Percentiles rank a stretch among this genome's conserved stretches.
Conservation (phyloP, 2,113 vertebrate species). For the Notothenia coriiceps region DNA sequence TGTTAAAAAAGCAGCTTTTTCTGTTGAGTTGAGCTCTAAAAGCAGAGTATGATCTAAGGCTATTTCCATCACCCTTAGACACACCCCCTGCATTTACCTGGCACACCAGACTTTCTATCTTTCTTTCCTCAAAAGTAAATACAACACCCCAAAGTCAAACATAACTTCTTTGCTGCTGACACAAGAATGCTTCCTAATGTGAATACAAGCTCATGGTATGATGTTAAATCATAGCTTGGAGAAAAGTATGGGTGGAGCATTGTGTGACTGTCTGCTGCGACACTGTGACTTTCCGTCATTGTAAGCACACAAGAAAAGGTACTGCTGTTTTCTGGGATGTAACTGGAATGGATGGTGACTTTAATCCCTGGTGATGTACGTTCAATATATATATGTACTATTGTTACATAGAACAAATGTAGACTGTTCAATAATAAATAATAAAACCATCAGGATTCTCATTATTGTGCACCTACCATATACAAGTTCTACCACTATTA, state of each 20-base stretch:
- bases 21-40: not conserved
- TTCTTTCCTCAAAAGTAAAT: conserved; percentile 10
- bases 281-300: not conserved
- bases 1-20: not conserved
- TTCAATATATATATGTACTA: not conserved
- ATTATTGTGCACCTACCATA: not conserved
- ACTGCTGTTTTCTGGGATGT: not conserved
- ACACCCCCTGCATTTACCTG: conserved; percentile 19
- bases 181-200: not conserved
- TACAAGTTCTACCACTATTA: not conserved
- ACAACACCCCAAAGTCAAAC: conserved; percentile 15
- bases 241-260: not conserved
- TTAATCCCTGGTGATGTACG: not conserved
- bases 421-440: not conserved
- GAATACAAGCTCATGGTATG: conserved; percentile 9
- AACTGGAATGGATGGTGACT: not conserved
- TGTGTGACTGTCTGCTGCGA: not conserved
- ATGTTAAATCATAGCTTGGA: not conserved
- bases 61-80: conserved; percentile 3
- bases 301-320: not conserved
- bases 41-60: not conserved
- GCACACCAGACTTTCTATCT: not conserved
- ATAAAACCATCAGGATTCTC: not conserved
- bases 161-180: not conserved
- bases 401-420: not conserved